Base-by-base conservation (phyloP, 2,888 invertebrate genomes). In the Proisotoma minuta region DNA sequence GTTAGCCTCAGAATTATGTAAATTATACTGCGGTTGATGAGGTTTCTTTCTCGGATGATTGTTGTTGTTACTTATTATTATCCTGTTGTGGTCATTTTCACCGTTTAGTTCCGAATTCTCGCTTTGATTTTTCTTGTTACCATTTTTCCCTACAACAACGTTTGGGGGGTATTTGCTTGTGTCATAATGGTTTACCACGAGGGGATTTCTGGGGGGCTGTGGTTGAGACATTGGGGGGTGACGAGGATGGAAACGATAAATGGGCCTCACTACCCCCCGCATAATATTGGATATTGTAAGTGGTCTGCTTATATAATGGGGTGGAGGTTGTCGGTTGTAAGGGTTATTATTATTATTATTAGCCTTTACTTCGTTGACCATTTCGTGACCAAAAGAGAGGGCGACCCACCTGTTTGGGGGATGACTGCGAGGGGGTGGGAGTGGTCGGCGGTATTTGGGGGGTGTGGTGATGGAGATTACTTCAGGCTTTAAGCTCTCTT, bases 111-210 rank as follows among this genome's bases (percentile, higher is more conserved):
- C n/a, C n/a, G n/a, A n/a, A n/a, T n/a, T n/a, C n/a, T n/a, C n/a
- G n/a, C n/a, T n/a, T n/a, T n/a, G n/a, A n/a, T n/a, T n/a, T n/a
- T n/a, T n/a, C n/a, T n/a, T n/a, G n/a, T n/a, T n/a, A n/a, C n/a
- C n/a, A n/a, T n/a, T n/a, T n/a, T 43, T 43, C 10, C 4, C 4
- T n/a, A 43, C 43, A 4, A 56, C 43, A 2, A 39, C 48, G 28
- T 50, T 28, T 39, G 54, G 56, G 23, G 58, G 34, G 22, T 52
- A 34, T n/a, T 49, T 59, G 4, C 59, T 56, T 4, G 53, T 39
- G 24, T 29, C 52, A 51, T 34, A 56, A n/a, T 40, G 53, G 29
- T 58, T 28, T 20, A 3, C n/a, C 51, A 43, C 22, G 8, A 59
- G 24, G 27, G 29, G 40, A 28, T 58, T 61, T 12, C 57, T 52